A percentile compares a stretch with the other conserved stretches of the same genome.
Conservation (phyloP, 2,113 vertebrate species). For the Mastomys coucha region DNA sequence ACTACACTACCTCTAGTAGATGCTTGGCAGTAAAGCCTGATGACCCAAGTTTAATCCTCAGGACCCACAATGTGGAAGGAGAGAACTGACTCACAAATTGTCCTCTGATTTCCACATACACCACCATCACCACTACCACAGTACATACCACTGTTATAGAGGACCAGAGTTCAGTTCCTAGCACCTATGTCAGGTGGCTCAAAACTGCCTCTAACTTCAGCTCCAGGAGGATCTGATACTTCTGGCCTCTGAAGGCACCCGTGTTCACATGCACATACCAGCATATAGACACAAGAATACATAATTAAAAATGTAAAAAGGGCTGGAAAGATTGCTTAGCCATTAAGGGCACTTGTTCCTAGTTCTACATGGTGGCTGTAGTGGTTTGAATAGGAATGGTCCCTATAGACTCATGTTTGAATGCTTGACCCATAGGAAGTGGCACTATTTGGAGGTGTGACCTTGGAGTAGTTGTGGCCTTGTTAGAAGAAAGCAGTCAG, state of each 20-base stretch:
- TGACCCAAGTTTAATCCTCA: not conserved
- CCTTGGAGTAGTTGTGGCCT: not conserved
- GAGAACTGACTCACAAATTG: not conserved
- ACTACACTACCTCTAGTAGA: not conserved
- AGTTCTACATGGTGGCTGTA: not conserved
- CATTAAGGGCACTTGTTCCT: not conserved
- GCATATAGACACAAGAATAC: not conserved
- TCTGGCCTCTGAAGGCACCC: not conserved
- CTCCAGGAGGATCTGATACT: not conserved
- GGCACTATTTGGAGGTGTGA: not conserved
- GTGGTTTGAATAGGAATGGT: too few relatives aligned
- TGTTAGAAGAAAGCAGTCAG: not conserved
- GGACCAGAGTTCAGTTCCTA: not conserved
- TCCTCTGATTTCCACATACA: not conserved
- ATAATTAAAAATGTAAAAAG: not conserved
- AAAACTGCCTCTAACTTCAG: not conserved
- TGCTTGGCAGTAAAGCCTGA: not conserved
- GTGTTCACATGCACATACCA: not conserved
- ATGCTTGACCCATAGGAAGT: not conserved
- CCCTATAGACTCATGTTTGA: not conserved
- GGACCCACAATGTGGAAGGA: not conserved
- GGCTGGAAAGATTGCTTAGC: not conserved
- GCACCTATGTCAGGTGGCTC: not conserved
- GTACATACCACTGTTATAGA: not conserved
- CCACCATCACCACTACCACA: not conserved